A percentile compares a stretch with the other conserved stretches of the same genome.
Conservation (phyloP, 2,113 vertebrate genomes). For the Epinephelus lanceolatus region DNA sequence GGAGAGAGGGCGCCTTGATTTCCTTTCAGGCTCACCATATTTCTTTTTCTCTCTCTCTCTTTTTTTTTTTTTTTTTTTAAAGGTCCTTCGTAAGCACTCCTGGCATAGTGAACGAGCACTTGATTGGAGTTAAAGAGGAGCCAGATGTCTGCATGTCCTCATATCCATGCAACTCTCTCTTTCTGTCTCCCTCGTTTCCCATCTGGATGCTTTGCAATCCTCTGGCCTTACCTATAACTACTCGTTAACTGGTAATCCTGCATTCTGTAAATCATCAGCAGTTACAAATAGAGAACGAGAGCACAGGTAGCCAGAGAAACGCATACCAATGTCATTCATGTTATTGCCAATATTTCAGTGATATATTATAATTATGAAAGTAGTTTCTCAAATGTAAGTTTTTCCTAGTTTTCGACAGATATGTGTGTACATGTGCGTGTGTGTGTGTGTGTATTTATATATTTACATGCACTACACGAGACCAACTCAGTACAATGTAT, state of each 20-base stretch:
- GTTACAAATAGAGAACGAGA: constrained; percentile 1
- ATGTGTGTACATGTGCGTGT: no score
- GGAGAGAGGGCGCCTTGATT: constrained; percentile 60
- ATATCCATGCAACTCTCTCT: constrained; percentile 43
- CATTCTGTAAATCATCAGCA: constrained; percentile 1
- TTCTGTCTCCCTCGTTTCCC: constrained; percentile 34
- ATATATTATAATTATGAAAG: no score
- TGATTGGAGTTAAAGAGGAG: constrained; percentile 66
- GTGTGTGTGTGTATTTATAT: no score
- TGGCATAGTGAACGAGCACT: constrained; percentile 49
- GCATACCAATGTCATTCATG: constrained; percentile 21
- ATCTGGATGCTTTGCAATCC: constrained; percentile 39
- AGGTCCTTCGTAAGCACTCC: constrained; percentile 60
- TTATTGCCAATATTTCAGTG: not conserved
- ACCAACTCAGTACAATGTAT: no score
- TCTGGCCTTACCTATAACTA: constrained; percentile 29
- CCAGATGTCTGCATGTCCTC: constrained; percentile 61
- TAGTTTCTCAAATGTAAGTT: not conserved
- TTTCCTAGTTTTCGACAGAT: not conserved
- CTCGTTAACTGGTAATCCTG: constrained; percentile 14
- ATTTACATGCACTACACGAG: no score
- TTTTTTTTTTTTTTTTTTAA: constrained; percentile 45
- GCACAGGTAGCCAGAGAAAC: constrained; percentile 14
- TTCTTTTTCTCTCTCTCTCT: constrained; percentile 26
- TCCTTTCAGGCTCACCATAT: constrained; percentile 68